Conservation (phyloP, 2,797 vertebrate species). For the Enteromius treurensis region DNA sequence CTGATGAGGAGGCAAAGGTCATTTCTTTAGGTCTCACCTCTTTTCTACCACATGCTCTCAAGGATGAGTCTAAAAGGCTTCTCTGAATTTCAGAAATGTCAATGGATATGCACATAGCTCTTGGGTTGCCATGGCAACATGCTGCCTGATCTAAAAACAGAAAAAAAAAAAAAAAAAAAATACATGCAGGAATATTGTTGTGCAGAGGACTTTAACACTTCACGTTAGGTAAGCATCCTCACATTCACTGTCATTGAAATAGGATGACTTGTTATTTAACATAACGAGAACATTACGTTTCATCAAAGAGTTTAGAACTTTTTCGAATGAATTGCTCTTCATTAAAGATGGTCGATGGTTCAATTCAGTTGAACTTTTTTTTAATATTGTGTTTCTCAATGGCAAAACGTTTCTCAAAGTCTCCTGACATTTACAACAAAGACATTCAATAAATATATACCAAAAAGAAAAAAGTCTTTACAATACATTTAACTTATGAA, state of each 20-base stretch:
- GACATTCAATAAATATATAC: not conserved
- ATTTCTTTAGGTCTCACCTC: not conserved
- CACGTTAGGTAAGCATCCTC: not conserved
- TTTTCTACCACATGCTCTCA: constrained; percentile 15
- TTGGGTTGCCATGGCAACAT: constrained; percentile 51
- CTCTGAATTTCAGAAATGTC: constrained; percentile 54
- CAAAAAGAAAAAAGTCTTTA: not conserved
- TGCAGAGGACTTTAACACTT: constrained; percentile 35
- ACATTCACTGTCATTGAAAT: not conserved
- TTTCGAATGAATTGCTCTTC: not conserved
- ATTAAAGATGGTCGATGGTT: constrained; percentile 2
- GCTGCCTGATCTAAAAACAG: constrained; percentile 44
- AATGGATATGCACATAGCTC: constrained; percentile 47
- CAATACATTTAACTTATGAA: not conserved
- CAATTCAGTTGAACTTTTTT: not conserved
- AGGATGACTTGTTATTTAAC: not conserved
- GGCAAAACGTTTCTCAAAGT: not conserved
- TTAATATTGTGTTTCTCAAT: not conserved
- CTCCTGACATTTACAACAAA: not conserved
- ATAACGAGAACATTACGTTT: not conserved
- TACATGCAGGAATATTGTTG: constrained; percentile 1
- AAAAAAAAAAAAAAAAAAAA: not conserved
- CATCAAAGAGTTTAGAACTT: not conserved
- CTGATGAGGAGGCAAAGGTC: not conserved
- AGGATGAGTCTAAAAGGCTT: constrained; percentile 35